These are phyloP conservation scores for Isurus oxyrinchus DNA, from an alignment of 2,113 vertebrate species.

Conservation along the genomic window DNA sequence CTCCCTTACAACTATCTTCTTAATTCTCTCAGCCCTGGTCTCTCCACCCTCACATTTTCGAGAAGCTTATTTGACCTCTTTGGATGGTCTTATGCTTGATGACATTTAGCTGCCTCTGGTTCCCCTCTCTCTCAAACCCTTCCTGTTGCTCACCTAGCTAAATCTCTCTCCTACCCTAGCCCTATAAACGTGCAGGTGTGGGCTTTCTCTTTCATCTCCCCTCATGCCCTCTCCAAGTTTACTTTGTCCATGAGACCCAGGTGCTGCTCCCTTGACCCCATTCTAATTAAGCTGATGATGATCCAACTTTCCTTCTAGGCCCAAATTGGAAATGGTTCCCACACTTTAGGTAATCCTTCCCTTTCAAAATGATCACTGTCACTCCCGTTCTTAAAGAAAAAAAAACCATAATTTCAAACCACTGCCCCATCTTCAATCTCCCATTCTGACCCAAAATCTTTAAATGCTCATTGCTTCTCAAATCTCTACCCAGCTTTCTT, in stretches of 20 bases:
- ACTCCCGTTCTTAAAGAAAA: neutral
- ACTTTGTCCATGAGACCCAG: neutral
- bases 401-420: neutral
- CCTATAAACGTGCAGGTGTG: neutral
- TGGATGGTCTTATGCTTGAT: neutral
- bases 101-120: neutral
- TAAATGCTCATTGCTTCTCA: neutral
- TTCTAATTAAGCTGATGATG: neutral
- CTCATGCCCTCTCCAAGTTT: neutral
- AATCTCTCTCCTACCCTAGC: neutral
- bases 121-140: neutral
- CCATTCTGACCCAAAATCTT: neutral
- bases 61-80: neutral
- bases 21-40: neutral
- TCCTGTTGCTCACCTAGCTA: neutral
- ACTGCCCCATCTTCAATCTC: neutral
- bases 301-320: neutral
- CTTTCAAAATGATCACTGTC: neutral
- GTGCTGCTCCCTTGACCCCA: neutral
- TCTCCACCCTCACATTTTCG: neutral
- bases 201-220: neutral
- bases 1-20: neutral
- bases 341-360: neutral
- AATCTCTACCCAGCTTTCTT: neutral
- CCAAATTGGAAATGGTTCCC: neutral